Base-by-base conservation (phyloP, 2,797 vertebrate genomes). In the Neosalanx taihuensis region DNA sequence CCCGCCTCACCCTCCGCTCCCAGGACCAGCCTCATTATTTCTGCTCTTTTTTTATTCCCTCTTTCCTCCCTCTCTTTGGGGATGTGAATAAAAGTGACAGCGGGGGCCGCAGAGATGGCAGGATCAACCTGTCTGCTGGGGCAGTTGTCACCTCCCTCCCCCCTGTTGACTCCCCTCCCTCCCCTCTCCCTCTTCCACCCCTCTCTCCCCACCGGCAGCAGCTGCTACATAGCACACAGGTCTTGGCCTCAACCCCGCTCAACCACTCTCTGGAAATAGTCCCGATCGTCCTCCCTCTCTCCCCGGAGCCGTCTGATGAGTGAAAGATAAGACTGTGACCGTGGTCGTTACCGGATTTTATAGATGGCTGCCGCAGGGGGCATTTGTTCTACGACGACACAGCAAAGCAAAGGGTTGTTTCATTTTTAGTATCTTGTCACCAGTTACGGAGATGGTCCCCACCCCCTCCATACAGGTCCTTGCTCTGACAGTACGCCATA, bases 71-170 rank as follows among this genome's bases (percentile, higher is more conserved):
- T 81, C 81, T 73, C 76, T 84, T 89, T 81, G 80, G 78, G 89
- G 88, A 92, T 86, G 87, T 91, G 89, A 94, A 86, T 88, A 87
- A 88, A 92, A 87, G 88, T 92, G 92, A 92, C 92, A 90, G 88
- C 79, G 74, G 82, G 83, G 81, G 78, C 83, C 30, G 73, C 83
- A 76, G 85, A 89, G 87, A 89, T 91, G 90, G 91, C 90, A 91
- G 88, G 89, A 86, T 88, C 85, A 75, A 87, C 87, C 90, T 87
- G 84, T 89, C 88, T 91, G 83, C 84, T 72, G 89, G 91, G 88
- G 90, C 89, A 87, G 89, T 90, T 83, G 87, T 89, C 89, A 84
- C 64, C 69, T 72, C 69, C 70, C 70, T 66, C 56, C 66, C 67
- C 66, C 80, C 65, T 64, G 58, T 71, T 80, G 76, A 77, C 79